Percentiles rank a stretch among this genome's conserved stretches.
phyloP scores from a whole-genome alignment of 92 coral and sea anemone species.

The Parazoanthus darwini region DNA sequence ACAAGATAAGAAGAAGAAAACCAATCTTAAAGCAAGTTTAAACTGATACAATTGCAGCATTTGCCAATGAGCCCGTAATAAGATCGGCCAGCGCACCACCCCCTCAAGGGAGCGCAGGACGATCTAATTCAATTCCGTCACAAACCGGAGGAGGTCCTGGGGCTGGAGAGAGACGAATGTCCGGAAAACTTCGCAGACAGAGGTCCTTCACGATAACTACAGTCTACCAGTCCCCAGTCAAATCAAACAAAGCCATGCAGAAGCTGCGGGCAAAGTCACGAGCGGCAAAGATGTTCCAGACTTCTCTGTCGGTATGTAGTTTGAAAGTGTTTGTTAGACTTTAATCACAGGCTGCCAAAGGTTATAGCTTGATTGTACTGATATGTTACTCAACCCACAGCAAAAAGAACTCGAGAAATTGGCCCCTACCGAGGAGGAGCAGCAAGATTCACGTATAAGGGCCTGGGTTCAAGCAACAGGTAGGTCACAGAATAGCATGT shows the following conservation, averaged over 20 bases:
- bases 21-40: neutral
- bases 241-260: constrained; percentile 80
- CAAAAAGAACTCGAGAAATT: constrained; percentile 79
- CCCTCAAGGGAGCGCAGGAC: constrained; percentile 25
- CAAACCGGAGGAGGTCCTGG: constrained; percentile 39
- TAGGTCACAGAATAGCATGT: constrained; percentile 13
- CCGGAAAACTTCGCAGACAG: constrained; percentile 62
- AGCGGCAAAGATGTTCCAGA: constrained; percentile 79
- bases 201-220: constrained; percentile 82
- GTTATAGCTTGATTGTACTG: too few species aligned
- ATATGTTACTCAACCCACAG: constrained; percentile 36
- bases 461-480: constrained; percentile 99
- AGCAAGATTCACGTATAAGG: constrained; percentile 91
- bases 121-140: constrained; percentile 31
- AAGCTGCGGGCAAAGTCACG: constrained; percentile 82
- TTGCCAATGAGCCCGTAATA: constrained; percentile 56
- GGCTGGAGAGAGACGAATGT: constrained; percentile 54
- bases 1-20: neutral
- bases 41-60: constrained; percentile 26
- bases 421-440: constrained; percentile 65
- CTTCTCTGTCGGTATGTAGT: constrained; percentile 67
- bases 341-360: too few species aligned
- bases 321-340: neutral
- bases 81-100: constrained; percentile 75
- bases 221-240: constrained; percentile 75